Percentiles rank a stretch among this genome's conserved stretches.
Conservation (phyloP, 2,888 invertebrate genomes). For the Orthosia cruda region DNA sequence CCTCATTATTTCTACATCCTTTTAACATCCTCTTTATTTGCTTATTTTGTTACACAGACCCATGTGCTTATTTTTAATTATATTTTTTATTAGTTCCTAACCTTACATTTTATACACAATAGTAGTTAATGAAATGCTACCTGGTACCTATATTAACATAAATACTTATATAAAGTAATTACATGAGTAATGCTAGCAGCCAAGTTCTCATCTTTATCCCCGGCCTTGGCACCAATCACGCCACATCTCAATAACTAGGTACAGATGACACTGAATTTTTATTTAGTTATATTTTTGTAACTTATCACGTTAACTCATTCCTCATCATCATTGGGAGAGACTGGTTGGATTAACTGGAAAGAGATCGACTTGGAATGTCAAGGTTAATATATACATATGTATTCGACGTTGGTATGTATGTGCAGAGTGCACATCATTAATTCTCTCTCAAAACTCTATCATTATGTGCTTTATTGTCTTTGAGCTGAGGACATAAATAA, state of each 20-base stretch:
- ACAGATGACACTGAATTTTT: neutral
- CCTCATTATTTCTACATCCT: constrained; percentile 72
- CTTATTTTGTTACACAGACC: constrained; percentile 73
- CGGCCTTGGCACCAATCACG: constrained; percentile 21
- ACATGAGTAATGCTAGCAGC: neutral
- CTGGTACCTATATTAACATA: neutral
- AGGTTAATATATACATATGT: neutral
- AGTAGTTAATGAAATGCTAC: neutral
- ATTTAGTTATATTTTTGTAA: constrained; percentile 4
- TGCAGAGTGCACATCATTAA: neutral
- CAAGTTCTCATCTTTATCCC: constrained; percentile 14
- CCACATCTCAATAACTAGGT: neutral
- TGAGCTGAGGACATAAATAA: constrained; percentile 1
- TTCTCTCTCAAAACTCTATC: neutral
- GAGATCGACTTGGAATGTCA: neutral
- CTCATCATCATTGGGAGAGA: neutral
- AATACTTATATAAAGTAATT: neutral
- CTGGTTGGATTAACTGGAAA: neutral
- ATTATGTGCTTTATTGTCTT: constrained; percentile 9
- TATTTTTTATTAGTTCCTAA: constrained; percentile 9
- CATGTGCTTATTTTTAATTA: constrained; percentile 69
- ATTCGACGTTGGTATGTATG: constrained; percentile 14
- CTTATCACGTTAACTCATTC: neutral
- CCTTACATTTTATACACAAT: constrained; percentile 1
- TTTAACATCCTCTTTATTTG: constrained; percentile 54